Evolutionary conservation across 2,797 vertebrate genomes (phyloP).

Genomic region (Sus cebifrons): DNA sequence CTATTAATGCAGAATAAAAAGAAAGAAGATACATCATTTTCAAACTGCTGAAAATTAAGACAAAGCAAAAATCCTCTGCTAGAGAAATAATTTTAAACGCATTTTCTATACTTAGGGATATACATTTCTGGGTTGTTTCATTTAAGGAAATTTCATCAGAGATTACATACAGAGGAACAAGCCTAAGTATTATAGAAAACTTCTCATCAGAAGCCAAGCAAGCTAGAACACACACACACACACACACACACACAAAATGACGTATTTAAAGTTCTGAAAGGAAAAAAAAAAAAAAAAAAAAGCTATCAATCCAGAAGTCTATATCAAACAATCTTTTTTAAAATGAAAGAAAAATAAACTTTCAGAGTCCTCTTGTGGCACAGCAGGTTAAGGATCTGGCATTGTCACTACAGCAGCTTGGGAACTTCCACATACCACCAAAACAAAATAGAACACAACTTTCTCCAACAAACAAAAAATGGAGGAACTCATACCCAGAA

Average conservation of each 20-base stretch:
- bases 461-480: background rate
- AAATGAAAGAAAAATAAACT: no score
- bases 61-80: background rate
- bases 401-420: no score
- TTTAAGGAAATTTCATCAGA: background rate
- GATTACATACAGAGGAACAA: background rate
- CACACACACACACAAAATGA: background rate
- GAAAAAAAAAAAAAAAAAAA: no score
- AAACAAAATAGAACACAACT: no score
- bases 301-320: no score
- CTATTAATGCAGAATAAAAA: background rate
- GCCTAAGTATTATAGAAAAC: background rate
- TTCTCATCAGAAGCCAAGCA: background rate
- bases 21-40: background rate
- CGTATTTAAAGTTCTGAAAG: no score
- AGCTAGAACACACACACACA: background rate
- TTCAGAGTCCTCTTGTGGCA: no score
- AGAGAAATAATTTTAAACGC: background rate
- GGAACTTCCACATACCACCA: no score
- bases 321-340: no score
- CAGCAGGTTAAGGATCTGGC: no score
- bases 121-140: background rate
- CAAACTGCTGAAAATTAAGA: background rate
- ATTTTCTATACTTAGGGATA: background rate
- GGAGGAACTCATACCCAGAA: background rate